Percentiles rank a stretch among this genome's conserved stretches.
These are phyloP conservation scores for Brachyistius frenatus DNA, from an alignment of 2,113 vertebrate genomes.

Conservation along the genomic window DNA sequence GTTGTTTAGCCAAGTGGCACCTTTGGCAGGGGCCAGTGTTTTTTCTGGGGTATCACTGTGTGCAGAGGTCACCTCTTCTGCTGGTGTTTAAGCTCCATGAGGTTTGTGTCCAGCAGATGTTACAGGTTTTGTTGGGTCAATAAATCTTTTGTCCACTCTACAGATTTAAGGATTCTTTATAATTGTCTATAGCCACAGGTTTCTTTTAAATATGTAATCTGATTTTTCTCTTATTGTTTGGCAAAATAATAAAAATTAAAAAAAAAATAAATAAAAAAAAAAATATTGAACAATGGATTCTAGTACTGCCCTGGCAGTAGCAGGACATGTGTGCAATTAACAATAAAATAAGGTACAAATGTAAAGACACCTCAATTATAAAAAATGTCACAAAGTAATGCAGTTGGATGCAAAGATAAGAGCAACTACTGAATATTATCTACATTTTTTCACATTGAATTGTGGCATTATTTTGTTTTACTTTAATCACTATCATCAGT, in stretches of 20 bases:
- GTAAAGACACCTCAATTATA: no score
- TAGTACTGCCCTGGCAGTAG: no score
- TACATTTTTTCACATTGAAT: not conserved
- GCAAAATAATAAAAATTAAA: no score
- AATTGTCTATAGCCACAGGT: not conserved
- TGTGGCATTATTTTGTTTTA: no score
- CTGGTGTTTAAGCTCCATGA: slow-evolving; percentile 10
- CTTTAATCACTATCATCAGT: slow-evolving; percentile 38
- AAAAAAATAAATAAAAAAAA: no score
- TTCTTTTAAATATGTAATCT: no score
- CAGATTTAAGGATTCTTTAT: not conserved
- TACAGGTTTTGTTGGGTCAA: slow-evolving; percentile 34
- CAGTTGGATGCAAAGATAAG: not conserved
- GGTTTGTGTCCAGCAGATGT: slow-evolving; percentile 45
- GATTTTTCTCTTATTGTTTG: no score
- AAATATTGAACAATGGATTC: no score
- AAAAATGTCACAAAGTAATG: no score
- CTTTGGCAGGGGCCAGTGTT: slow-evolving; percentile 48
- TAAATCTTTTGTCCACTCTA: slow-evolving; percentile 3
- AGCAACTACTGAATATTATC: no score
- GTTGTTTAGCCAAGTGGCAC: slow-evolving; percentile 56
- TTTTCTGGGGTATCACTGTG: slow-evolving; percentile 40
- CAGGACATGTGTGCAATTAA: not conserved
- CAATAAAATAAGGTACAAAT: no score
- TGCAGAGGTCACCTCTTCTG: slow-evolving; percentile 61